Percentiles rank a stretch among this genome's conserved stretches.
Conservation (phyloP, 1,140 invertebrate genomes). For the Holcopasites calliopsidis region DNA sequence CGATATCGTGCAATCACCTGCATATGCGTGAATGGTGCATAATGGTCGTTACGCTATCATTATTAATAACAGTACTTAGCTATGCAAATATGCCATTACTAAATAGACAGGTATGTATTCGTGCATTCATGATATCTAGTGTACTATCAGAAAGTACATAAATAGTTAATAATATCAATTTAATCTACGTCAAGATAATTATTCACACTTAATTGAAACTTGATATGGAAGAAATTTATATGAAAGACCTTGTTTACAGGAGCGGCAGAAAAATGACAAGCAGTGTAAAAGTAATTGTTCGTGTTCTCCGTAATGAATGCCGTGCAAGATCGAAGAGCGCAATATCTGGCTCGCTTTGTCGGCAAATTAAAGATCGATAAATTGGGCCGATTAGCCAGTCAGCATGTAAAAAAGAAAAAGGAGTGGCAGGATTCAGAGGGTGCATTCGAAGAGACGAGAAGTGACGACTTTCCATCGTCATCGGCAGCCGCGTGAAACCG, state of each 20-base stretch:
- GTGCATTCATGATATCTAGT: not conserved
- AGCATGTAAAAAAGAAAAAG: not conserved
- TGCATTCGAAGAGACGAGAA: conserved; percentile 14
- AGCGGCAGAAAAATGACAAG: not conserved
- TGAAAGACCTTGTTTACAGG: too few species aligned
- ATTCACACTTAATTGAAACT: not conserved
- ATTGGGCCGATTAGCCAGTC: not conserved
- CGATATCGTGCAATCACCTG: not conserved
- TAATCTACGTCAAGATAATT: too few species aligned
- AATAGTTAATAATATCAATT: too few species aligned
- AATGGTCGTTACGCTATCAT: too few species aligned
- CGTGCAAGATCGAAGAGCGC: not conserved
- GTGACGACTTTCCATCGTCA: conserved; percentile 26
- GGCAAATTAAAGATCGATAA: not conserved
- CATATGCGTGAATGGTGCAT: not conserved
- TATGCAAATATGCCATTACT: not conserved
- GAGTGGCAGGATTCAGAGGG: not conserved
- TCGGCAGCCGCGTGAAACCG: not conserved
- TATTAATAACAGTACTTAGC: conserved; percentile 2
- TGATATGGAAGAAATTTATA: not conserved
- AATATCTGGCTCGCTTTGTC: not conserved
- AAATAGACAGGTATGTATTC: not conserved
- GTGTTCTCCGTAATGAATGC: not conserved
- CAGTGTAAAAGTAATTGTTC: not conserved
- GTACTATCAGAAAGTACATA: not conserved